phyloP scores from a whole-genome alignment of 1,140 invertebrate genomes.

The Polyergus mexicanus region DNA sequence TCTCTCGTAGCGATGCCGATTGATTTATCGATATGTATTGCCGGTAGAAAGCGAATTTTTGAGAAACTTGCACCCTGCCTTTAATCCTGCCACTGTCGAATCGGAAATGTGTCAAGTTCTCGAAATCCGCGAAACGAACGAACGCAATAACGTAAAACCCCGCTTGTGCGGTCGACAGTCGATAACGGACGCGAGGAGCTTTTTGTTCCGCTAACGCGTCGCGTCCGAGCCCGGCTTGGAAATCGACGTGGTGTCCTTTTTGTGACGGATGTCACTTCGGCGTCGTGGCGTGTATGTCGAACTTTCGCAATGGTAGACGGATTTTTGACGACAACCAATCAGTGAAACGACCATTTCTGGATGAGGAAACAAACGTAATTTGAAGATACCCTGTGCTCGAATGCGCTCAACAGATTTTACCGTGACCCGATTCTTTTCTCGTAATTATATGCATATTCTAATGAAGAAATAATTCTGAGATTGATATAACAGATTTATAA shows the following conservation, averaged over 20 bases:
- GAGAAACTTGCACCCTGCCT: neutral
- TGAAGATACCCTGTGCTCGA: neutral
- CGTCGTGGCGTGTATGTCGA: constrained; percentile 21
- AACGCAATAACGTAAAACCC: constrained; percentile 14
- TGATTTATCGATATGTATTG: constrained; percentile 32
- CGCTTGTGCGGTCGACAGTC: constrained; percentile 29
- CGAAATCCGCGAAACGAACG: constrained; percentile 24
- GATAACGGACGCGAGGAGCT: constrained; percentile 18
- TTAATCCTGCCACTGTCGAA: constrained; percentile 33
- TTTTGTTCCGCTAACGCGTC: constrained; percentile 34
- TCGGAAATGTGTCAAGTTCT: constrained; percentile 48
- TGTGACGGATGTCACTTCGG: constrained; percentile 10
- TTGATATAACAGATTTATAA: neutral
- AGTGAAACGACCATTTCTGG: neutral
- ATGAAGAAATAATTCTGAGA: neutral
- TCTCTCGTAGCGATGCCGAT: neutral
- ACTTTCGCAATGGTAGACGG: constrained; percentile 9
- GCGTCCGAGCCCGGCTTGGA: neutral
- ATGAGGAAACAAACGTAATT: constrained; percentile 34
- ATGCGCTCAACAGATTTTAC: neutral
- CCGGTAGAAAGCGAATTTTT: constrained; percentile 35
- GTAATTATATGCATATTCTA: neutral
- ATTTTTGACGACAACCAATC: constrained; percentile 37
- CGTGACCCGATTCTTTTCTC: neutral
- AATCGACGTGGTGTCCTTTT: constrained; percentile 45